These are phyloP conservation scores for Pachypanchax playfairii DNA, from an alignment of 2,113 vertebrate genomes.

Conservation along the genomic window DNA sequence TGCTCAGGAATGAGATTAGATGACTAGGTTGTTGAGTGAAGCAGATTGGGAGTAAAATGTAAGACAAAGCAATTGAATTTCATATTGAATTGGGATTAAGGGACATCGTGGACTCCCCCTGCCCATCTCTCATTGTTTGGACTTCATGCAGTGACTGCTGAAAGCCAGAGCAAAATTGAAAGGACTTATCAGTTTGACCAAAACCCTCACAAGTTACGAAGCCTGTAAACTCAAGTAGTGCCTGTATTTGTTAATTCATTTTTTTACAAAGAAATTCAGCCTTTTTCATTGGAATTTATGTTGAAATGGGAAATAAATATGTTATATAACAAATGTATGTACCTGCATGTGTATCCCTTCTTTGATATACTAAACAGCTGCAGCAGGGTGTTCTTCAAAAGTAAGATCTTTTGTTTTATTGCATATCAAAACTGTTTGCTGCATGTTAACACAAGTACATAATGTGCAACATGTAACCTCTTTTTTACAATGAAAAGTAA, in stretches of 20 bases:
- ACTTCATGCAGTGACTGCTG: conserved; percentile 48
- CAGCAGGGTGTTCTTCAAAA: too few species aligned
- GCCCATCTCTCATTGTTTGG: conserved; percentile 46
- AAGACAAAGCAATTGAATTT: conserved; percentile 82
- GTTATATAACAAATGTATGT: neutral
- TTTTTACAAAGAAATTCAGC: neutral
- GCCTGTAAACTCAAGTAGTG: conserved; percentile 21
- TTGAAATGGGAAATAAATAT: neutral
- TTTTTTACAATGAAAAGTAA: too few species aligned
- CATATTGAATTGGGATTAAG: conserved; percentile 85
- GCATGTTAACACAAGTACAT: too few species aligned
- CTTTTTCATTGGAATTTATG: neutral
- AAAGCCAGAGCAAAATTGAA: conserved; percentile 50
- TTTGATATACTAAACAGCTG: too few species aligned
- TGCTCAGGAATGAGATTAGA: conserved; percentile 64
- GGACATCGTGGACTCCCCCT: conserved; percentile 63
- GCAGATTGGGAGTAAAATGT: conserved; percentile 76
- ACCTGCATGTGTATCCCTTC: too few species aligned
- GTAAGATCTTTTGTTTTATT: too few species aligned
- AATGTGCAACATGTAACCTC: too few species aligned
- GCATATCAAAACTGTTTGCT: too few species aligned
- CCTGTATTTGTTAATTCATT: neutral
- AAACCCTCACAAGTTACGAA: conserved; percentile 31
- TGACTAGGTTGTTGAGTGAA: conserved; percentile 66
- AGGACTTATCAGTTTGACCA: conserved; percentile 37